Percentiles rank a stretch among this genome's conserved stretches.
These are phyloP conservation scores for Lates calcarifer DNA, from an alignment of 2,113 vertebrate species.

Conservation along the genomic window DNA sequence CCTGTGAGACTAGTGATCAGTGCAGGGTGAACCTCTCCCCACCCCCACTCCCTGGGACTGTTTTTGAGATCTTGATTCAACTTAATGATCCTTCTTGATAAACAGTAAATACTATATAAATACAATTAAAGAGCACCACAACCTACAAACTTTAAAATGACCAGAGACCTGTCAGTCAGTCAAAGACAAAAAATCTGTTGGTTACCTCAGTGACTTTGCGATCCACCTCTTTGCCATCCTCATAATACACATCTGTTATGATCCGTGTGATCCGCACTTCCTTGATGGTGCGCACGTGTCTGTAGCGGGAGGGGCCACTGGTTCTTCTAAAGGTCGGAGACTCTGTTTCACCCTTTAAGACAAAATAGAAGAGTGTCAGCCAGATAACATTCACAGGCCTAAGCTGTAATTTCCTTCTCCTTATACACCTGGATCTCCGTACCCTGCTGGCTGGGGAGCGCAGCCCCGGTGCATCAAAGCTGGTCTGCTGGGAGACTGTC, in stretches of 20 bases:
- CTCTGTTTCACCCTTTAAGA: conserved; percentile 73
- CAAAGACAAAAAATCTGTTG: neutral
- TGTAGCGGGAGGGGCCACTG: conserved; percentile 82
- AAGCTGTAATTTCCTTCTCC: neutral
- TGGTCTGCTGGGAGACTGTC: conserved; percentile 80
- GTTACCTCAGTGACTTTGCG: conserved; percentile 93
- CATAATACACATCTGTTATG: conserved; percentile 95
- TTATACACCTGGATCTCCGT: neutral
- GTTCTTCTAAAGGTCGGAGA: conserved; percentile 82
- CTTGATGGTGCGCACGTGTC: conserved; percentile 92
- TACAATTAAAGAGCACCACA: no score
- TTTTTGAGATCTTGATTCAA: no score
- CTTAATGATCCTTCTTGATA: no score
- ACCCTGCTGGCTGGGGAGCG: conserved; percentile 75
- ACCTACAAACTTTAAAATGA: no score
- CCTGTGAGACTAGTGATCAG: no score
- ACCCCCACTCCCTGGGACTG: no score
- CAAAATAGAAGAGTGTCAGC: neutral
- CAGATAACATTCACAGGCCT: fast-evolving
- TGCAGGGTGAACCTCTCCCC: no score
- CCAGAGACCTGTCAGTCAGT: no score
- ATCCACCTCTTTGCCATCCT: conserved; percentile 94
- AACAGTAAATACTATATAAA: no score
- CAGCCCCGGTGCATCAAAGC: conserved; percentile 70
- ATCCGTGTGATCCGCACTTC: conserved; percentile 96